Conservation (phyloP, 2,797 vertebrate species). For the Enoplosus armatus region DNA sequence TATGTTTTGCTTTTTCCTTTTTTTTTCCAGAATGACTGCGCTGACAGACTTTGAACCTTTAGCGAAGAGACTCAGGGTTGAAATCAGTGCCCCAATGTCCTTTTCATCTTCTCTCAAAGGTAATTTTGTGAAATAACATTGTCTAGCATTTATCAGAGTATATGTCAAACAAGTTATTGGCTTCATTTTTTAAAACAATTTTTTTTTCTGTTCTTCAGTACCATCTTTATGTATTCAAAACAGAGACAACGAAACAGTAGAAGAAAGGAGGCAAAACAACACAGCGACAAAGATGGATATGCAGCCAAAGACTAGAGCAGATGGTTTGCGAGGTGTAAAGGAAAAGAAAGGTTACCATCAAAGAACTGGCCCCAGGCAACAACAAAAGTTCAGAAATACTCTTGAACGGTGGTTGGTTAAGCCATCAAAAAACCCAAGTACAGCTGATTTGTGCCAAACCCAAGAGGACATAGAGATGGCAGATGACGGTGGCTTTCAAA, state of each 20-base stretch:
- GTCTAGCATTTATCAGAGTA: neutral
- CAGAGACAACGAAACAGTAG: slow-evolving; percentile 24
- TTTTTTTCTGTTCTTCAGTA: slow-evolving; percentile 28
- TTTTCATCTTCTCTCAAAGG: slow-evolving; percentile 47
- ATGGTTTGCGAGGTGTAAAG: slow-evolving; percentile 56
- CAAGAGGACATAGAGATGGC: slow-evolving; percentile 56
- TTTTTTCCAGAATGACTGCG: slow-evolving; percentile 73
- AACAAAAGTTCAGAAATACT: slow-evolving; percentile 54
- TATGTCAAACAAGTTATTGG: neutral
- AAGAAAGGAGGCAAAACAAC: slow-evolving; percentile 25
- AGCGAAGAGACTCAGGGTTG: slow-evolving; percentile 70
- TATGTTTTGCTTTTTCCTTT: slow-evolving; percentile 7
- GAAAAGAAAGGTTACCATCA: slow-evolving; percentile 44
- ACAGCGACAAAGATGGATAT: slow-evolving; percentile 42
- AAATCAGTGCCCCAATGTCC: slow-evolving; percentile 4
- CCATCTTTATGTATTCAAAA: slow-evolving; percentile 3
- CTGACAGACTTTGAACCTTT: slow-evolving; percentile 72
- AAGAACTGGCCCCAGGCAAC: slow-evolving; percentile 28
- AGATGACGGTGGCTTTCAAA: slow-evolving; percentile 29
- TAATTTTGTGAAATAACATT: slow-evolving; percentile 18
- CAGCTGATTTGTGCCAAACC: slow-evolving; percentile 30
- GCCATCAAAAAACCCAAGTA: slow-evolving; percentile 18
- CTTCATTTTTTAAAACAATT: neutral
- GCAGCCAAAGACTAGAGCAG: slow-evolving; percentile 46
- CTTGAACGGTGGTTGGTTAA: slow-evolving; percentile 75